phyloP scores from a whole-genome alignment of 2,113 vertebrate species.

The Cromileptes altivelis region DNA sequence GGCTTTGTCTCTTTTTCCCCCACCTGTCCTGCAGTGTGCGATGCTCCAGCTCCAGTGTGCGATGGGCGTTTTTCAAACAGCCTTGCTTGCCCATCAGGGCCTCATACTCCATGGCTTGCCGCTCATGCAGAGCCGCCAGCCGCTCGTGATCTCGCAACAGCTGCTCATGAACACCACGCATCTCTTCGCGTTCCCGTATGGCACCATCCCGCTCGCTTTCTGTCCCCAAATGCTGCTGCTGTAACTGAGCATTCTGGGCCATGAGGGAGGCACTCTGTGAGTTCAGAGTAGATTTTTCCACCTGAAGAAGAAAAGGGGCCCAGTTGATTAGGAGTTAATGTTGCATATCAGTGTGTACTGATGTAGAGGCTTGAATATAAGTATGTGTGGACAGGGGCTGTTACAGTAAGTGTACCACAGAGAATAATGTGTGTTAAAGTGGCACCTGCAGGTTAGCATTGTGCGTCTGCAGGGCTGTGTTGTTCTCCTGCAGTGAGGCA shows the following conservation, averaged over 20 bases:
- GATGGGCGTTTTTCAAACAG: slow-evolving; percentile 92
- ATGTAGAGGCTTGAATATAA: not conserved
- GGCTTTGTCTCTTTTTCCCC: not conserved
- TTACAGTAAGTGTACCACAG: not conserved
- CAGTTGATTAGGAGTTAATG: not conserved
- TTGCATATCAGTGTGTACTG: not conserved
- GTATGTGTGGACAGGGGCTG: not conserved
- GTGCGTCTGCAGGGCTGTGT: slow-evolving; percentile 94
- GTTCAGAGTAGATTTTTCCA: slow-evolving; percentile 96
- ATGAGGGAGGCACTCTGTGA: slow-evolving; percentile 94
- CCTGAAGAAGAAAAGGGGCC: slow-evolving; percentile 79
- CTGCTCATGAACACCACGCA: slow-evolving; percentile 90
- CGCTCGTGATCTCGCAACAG: slow-evolving; percentile 94
- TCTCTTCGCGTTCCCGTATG: slow-evolving; percentile 90
- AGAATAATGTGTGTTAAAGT: not conserved
- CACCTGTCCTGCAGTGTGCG: slow-evolving; percentile 94
- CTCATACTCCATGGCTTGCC: slow-evolving; percentile 93
- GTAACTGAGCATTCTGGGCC: slow-evolving; percentile 95
- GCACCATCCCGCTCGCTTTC: slow-evolving; percentile 91
- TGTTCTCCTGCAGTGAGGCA: slow-evolving; percentile 94
- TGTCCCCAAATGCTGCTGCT: slow-evolving; percentile 90
- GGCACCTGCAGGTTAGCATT: slow-evolving; percentile 97
- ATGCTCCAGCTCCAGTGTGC: slow-evolving; percentile 94
- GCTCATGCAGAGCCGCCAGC: slow-evolving; percentile 93
- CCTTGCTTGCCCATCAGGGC: slow-evolving; percentile 94